These are phyloP conservation scores for Galleria mellonella DNA, from an alignment of 1,140 invertebrate genomes.

Conservation along the genomic window DNA sequence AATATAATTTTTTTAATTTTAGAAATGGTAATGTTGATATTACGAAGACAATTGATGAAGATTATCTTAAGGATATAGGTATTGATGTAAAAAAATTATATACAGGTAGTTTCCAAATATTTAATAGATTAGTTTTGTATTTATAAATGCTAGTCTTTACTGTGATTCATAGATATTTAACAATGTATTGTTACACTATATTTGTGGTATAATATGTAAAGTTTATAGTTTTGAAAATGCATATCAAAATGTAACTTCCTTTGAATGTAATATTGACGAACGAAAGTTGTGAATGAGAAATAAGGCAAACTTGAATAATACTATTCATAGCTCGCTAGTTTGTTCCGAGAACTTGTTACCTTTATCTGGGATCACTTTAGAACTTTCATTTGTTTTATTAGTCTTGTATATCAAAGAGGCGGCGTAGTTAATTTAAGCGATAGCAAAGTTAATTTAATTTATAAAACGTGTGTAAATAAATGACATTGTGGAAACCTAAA, in stretches of 20 bases:
- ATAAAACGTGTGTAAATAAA: too few relatives aligned
- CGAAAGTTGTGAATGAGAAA: too few relatives aligned
- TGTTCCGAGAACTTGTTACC: not conserved
- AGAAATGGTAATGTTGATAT: too few relatives aligned
- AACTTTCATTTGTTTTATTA: not conserved
- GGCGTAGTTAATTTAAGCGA: too few relatives aligned
- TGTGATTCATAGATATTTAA: constrained; percentile 43
- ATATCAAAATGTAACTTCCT: constrained; percentile 27
- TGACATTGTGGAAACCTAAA: too few relatives aligned
- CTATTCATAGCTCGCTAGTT: constrained; percentile 1
- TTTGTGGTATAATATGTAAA: not conserved
- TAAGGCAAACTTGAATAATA: not conserved
- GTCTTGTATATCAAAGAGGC: too few relatives aligned
- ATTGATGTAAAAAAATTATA: too few relatives aligned
- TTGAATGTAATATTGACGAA: not conserved
- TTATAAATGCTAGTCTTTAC: constrained; percentile 58
- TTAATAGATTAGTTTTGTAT: constrained; percentile 8
- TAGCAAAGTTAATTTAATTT: too few relatives aligned
- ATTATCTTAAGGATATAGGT: too few relatives aligned
- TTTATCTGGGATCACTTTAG: not conserved
- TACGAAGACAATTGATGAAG: too few relatives aligned
- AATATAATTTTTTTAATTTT: not conserved
- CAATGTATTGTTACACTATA: not conserved
- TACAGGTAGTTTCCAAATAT: too few relatives aligned
- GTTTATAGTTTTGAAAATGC: constrained; percentile 33